Evolutionary conservation across 2,113 vertebrate genomes (phyloP).

Genomic region (Hemiprocne comata): DNA sequence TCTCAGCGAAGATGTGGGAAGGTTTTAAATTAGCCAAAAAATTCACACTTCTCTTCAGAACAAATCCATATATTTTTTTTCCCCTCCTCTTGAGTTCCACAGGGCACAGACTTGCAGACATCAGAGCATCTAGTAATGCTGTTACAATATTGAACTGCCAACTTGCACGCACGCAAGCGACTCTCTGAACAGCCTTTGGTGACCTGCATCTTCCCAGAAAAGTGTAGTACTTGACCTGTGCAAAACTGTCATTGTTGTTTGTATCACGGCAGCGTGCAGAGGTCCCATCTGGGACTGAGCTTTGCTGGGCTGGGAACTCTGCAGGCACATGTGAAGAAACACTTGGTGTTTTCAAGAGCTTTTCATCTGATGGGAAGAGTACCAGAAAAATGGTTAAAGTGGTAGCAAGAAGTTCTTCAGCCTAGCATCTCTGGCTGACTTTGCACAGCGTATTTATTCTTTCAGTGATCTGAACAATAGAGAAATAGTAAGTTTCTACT

Average conservation of each 20-base stretch:
- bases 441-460: constrained; percentile 25
- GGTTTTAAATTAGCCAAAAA: constrained; percentile 13
- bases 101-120: background rate
- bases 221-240: constrained; percentile 9
- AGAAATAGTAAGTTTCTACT: constrained; percentile 9
- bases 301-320: background rate
- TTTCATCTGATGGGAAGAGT: constrained; percentile 7
- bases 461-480: constrained; percentile 27
- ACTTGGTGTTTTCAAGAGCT: constrained; percentile 15
- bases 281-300: background rate
- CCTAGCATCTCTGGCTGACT: background rate
- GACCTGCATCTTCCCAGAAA: constrained; percentile 11
- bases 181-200: background rate
- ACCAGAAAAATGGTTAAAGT: constrained; percentile 29
- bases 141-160: background rate
- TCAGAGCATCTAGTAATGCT: background rate
- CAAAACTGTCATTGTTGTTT: background rate
- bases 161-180: background rate
- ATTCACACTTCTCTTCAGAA: background rate
- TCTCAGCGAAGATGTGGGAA: background rate
- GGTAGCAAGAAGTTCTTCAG: background rate
- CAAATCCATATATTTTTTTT: background rate
- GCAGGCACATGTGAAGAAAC: constrained; percentile 10
- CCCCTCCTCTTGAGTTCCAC: background rate
- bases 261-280: background rate